Evolutionary conservation across 1,140 invertebrate genomes (phyloP).

Genomic region (Globodera ellingtonae): DNA sequence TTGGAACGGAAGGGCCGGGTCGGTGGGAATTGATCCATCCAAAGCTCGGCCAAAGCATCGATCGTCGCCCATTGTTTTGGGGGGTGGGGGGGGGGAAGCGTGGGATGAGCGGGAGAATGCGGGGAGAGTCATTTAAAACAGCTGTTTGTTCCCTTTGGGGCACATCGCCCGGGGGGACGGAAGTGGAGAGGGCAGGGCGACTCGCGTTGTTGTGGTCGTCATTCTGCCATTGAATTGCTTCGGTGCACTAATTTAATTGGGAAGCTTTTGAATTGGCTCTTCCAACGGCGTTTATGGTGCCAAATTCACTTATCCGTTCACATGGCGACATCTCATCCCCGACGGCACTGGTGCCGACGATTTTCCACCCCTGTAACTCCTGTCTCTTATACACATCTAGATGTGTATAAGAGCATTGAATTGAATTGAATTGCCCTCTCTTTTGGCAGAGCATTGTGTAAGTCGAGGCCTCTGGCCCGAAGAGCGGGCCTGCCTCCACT

Average conservation of each 20-base stretch:
- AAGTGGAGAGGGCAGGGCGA: no score
- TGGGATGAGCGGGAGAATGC: background rate
- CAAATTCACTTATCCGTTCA: conserved; percentile 9
- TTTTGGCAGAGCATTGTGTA: conserved; percentile 20
- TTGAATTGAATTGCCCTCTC: background rate
- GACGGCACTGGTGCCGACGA: background rate
- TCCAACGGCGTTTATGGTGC: background rate
- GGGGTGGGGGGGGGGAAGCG: background rate
- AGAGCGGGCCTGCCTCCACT: conserved; percentile 6
- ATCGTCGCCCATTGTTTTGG: no score
- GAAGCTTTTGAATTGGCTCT: background rate
- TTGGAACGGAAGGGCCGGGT: no score
- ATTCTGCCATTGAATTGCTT: background rate
- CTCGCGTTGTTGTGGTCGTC: no score
- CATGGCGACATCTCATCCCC: conserved; percentile 1
- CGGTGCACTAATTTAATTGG: background rate
- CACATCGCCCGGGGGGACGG: background rate
- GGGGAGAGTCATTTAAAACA: background rate
- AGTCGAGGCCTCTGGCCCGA: conserved; percentile 25
- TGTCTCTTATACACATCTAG: no score
- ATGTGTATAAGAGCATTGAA: no score
- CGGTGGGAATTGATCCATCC: no score
- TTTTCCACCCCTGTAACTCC: background rate
- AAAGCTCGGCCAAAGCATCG: no score
- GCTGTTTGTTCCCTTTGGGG: background rate